These are phyloP conservation scores for Heliothis virescens DNA, from an alignment of 1,140 invertebrate genomes.

Conservation along the genomic window DNA sequence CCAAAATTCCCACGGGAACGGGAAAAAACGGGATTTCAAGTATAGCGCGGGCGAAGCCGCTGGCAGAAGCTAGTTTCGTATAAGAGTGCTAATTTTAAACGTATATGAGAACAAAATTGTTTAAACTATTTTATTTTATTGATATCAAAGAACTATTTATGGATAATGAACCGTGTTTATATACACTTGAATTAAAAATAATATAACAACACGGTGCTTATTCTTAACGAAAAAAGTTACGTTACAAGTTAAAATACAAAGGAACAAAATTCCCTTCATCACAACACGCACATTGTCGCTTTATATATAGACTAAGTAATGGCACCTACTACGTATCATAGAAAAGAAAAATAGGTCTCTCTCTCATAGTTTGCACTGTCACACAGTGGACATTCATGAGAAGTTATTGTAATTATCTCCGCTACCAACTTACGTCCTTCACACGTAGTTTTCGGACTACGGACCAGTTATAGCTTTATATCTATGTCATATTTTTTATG, in stretches of 20 bases:
- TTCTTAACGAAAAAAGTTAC: background rate
- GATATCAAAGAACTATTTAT: too few species aligned
- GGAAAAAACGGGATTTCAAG: too few species aligned
- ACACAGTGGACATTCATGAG: slow-evolving; percentile 48
- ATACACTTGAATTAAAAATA: too few species aligned
- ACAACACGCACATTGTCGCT: slow-evolving; percentile 2
- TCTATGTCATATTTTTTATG: background rate
- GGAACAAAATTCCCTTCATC: background rate
- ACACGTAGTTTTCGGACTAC: background rate
- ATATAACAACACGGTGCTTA: too few species aligned
- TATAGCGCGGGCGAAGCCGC: too few species aligned
- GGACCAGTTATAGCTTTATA: background rate
- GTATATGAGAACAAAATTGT: too few species aligned
- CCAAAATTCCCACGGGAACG: too few species aligned
- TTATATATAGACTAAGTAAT: slow-evolving; percentile 31
- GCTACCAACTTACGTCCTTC: background rate
- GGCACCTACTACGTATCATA: slow-evolving; percentile 1
- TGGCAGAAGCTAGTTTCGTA: too few species aligned
- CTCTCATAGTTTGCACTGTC: slow-evolving; percentile 41
- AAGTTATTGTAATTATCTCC: slow-evolving; percentile 54
- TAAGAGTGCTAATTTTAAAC: too few species aligned
- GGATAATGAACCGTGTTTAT: too few species aligned
- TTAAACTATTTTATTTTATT: too few species aligned
- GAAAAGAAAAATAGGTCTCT: slow-evolving; percentile 31
- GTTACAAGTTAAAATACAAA: background rate